These are phyloP conservation scores for Trogon surrucura DNA, from an alignment of 2,113 vertebrate species.

Conservation along the genomic window DNA sequence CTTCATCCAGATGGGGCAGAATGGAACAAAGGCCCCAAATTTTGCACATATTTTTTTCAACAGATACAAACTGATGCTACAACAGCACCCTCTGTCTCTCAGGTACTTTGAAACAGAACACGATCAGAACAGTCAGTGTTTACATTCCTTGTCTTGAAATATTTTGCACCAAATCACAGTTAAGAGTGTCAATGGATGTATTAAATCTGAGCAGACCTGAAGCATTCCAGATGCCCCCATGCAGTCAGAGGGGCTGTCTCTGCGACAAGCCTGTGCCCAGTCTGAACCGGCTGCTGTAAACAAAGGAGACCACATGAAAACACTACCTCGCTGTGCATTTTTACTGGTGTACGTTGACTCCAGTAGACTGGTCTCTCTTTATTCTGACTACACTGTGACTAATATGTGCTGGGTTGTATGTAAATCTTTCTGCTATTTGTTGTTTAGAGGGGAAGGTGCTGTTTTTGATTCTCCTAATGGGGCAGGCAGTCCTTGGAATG, in stretches of 20 bases:
- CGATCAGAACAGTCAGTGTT: neutral
- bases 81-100: neutral
- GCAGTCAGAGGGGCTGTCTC: neutral
- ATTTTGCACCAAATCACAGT: neutral
- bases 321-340: neutral
- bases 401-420: neutral
- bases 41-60: neutral
- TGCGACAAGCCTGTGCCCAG: neutral
- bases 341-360: neutral
- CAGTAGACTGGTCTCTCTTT: neutral
- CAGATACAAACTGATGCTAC: neutral
- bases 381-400: neutral
- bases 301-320: neutral
- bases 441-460: neutral
- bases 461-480: neutral
- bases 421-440: neutral
- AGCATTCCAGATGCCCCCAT: neutral
- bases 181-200: neutral
- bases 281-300: neutral
- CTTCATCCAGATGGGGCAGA: neutral
- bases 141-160: neutral
- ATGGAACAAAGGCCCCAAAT: neutral
- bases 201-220: neutral
- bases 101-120: neutral
- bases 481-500: neutral